These are phyloP conservation scores for Latrodectus geometricus DNA, from an alignment of 1,140 invertebrate genomes.

Conservation along the genomic window DNA sequence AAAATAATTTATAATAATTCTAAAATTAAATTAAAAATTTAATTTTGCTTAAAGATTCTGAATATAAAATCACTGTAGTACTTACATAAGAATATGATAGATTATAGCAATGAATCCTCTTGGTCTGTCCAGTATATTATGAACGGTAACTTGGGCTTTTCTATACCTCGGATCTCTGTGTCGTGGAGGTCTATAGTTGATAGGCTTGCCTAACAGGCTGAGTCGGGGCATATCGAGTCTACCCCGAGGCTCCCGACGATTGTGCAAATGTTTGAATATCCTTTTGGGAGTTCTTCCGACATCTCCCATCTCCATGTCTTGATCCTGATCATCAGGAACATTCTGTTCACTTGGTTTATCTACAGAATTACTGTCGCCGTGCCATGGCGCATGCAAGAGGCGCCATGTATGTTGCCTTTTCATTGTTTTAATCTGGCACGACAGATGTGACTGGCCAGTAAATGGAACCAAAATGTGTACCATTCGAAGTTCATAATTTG, in stretches of 20 bases:
- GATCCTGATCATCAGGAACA: slow-evolving; percentile 26
- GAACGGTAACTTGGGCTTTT: slow-evolving; percentile 86
- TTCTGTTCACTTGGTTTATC: background rate
- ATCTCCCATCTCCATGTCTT: slow-evolving; percentile 29
- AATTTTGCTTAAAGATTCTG: background rate
- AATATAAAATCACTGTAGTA: too few relatives aligned
- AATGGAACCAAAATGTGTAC: slow-evolving; percentile 9
- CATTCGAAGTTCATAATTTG: slow-evolving; percentile 13
- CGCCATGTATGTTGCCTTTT: slow-evolving; percentile 34
- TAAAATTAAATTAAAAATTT: background rate
- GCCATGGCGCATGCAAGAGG: slow-evolving; percentile 37
- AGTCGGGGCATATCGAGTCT: slow-evolving; percentile 73
- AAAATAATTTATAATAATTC: background rate
- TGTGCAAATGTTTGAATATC: slow-evolving; percentile 43
- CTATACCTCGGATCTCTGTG: slow-evolving; percentile 89
- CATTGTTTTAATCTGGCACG: slow-evolving; percentile 3
- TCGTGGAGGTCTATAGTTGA: slow-evolving; percentile 78
- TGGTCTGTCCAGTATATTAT: slow-evolving; percentile 93
- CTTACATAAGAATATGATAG: slow-evolving; percentile 94
- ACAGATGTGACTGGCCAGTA: background rate
- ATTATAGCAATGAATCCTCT: slow-evolving; percentile 83
- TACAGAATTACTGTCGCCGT: slow-evolving; percentile 10
- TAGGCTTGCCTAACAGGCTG: slow-evolving; percentile 88
- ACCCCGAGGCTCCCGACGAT: slow-evolving; percentile 28
- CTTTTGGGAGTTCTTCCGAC: slow-evolving; percentile 17